Evolutionary conservation across 1,140 invertebrate species (phyloP).

Genomic region (Coptotermes formosanus): DNA sequence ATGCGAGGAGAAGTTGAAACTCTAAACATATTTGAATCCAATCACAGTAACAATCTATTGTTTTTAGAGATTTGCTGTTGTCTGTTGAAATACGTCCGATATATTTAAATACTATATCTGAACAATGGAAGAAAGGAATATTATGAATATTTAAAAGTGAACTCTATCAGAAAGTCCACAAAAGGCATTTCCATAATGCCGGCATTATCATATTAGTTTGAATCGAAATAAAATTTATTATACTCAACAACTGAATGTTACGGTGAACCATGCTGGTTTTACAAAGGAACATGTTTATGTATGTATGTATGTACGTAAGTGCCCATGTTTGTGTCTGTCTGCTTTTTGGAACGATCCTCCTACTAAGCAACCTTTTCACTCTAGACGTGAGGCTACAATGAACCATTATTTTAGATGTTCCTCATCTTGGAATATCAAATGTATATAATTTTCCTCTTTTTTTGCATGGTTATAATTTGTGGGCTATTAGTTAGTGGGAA

Average conservation of each 20-base stretch:
- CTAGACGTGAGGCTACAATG: not conserved
- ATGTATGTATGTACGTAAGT: not conserved
- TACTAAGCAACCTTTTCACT: not conserved
- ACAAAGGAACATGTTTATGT: not conserved
- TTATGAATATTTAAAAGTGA: not conserved
- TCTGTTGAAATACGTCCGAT: not conserved
- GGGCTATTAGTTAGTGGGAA: too few relatives aligned
- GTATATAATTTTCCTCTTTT: too few relatives aligned
- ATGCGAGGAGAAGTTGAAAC: not conserved
- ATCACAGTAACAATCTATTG: slow-evolving; percentile 8
- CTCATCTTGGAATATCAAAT: not conserved
- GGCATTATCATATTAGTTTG: not conserved
- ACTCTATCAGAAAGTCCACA: not conserved
- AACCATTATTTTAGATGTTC: not conserved
- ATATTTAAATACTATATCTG: not conserved
- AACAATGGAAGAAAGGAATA: not conserved
- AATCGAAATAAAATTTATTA: slow-evolving; percentile 1
- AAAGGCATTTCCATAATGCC: not conserved
- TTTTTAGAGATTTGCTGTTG: not conserved
- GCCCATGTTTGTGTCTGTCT: not conserved
- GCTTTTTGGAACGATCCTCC: not conserved
- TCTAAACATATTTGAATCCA: not conserved
- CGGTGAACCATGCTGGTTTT: not conserved
- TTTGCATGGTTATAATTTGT: too few relatives aligned
- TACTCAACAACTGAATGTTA: not conserved